Base-by-base conservation (phyloP, 2,888 invertebrate genomes). In the Tinea pellionella region DNA sequence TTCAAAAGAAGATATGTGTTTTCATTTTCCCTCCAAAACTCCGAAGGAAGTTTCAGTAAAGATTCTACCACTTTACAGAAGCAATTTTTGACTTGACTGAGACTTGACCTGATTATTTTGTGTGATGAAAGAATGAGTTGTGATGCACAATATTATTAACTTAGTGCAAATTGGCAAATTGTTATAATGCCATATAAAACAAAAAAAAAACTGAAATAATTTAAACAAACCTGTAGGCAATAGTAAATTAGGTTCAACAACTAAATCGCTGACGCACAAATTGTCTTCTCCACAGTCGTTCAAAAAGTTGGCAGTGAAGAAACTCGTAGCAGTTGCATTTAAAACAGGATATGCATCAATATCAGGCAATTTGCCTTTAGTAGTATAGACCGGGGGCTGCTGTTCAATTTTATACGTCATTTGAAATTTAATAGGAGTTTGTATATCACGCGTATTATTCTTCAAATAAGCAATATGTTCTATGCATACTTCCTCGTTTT, bases 271-370 rank as follows among this genome's bases (percentile, higher is more conserved):
- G 72, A 94, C 91, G 73, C 98, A 98, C 16, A 94, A 87, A 66
- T 95, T 95, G 71, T 97, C 95, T 0, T 89, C 83, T 0, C 97
- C 97, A 70, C 98, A 98, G 72, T 97, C 96, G 75, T 97, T 97
- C 65, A 96, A 92, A 88, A 97, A 96, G 55, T 92, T 93, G 0
- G 95, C 96, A 67, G 93, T 90, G 70, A 96, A 96, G 32, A 91
- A 89, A 62, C 92, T 91, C 30, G 93, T 91, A 0, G 96, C 95
- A 55, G 95, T 94, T 63, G 95, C 93, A 77, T 98, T 96, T 60
- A 98, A 81, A 55, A 98, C 96, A 0, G 98, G 97, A 71, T 93
- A 94, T 65, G 92, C 89, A 66, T 93, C 92, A 51, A 94, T 92
- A 63, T 91, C 89, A 0, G 94, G 93, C 4, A 96, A 74, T 0